Percentiles rank a stretch among this genome's conserved stretches.
These are phyloP conservation scores for Macrophya annulata DNA, from an alignment of 2,888 invertebrate genomes.

Conservation along the genomic window DNA sequence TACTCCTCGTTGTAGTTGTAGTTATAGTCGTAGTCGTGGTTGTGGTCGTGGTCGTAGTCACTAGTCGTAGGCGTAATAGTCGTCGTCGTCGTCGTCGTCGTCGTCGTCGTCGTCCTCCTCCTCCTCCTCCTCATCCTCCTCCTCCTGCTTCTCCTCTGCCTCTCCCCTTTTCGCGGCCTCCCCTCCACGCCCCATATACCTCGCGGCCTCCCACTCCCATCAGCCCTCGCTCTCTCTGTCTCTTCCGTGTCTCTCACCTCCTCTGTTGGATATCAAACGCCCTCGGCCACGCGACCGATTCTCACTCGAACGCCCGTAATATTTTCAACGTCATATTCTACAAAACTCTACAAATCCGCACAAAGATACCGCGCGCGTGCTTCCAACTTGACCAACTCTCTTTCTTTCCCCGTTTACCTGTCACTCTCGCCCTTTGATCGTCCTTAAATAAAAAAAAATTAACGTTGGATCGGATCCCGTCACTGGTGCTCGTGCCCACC, in stretches of 20 bases:
- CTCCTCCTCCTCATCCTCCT: constrained; percentile 31
- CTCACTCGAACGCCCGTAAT: constrained; percentile 25
- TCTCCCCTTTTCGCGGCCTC: constrained; percentile 65
- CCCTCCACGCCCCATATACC: constrained; percentile 74
- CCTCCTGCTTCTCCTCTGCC: constrained; percentile 56
- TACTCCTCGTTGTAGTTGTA: constrained; percentile 30
- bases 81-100: constrained; percentile 44
- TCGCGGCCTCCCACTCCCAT: constrained; percentile 63
- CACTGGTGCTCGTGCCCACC: constrained; percentile 18
- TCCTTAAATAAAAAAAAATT: constrained; percentile 4
- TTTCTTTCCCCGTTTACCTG: constrained; percentile 30
- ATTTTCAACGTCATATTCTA: constrained; percentile 9
- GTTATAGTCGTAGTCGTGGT: constrained; percentile 27
- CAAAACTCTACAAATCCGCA: neutral
- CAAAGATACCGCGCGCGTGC: neutral
- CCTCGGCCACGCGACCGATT: constrained; percentile 52
- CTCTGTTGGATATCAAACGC: constrained; percentile 50
- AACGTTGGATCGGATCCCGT: constrained; percentile 17
- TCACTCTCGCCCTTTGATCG: constrained; percentile 30
- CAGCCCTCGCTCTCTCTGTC: constrained; percentile 58
- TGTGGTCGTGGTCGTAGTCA: neutral
- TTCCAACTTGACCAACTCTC: constrained; percentile 42
- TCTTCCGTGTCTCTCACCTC: constrained; percentile 46
- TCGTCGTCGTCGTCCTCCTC: neutral
- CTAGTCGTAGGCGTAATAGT: constrained; percentile 36